These are phyloP conservation scores for Orthosia incerta DNA, from an alignment of 2,888 invertebrate genomes.

Conservation along the genomic window DNA sequence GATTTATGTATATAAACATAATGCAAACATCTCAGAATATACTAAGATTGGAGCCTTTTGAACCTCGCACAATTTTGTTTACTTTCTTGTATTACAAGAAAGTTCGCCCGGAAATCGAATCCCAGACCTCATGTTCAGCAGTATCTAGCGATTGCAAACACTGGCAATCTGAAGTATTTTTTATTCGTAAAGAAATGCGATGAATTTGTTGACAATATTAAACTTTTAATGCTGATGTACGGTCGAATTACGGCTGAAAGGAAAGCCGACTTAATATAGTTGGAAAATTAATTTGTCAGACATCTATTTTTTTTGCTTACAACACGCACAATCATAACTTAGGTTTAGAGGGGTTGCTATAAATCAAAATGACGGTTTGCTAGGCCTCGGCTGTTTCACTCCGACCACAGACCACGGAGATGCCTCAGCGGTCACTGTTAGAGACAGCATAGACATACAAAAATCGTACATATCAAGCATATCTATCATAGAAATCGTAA, in stretches of 20 bases:
- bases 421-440: no score
- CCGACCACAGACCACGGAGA: background rate
- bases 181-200: no score
- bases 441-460: no score
- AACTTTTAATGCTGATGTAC: background rate
- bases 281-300: background rate
- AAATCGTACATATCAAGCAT: no score
- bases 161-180: no score
- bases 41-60: no score
- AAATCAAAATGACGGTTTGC: slow-evolving; percentile 38
- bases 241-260: background rate
- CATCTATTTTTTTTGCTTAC: slow-evolving; percentile 14
- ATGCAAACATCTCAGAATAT: no score
- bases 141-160: background rate
- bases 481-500: no score
- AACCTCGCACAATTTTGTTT: no score
- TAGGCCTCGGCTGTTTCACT: slow-evolving; percentile 14
- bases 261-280: background rate
- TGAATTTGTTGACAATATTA: no score
- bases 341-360: slow-evolving; percentile 43
- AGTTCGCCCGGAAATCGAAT: background rate
- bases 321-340: slow-evolving; percentile 36
- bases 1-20: no score
- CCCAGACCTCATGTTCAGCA: background rate
- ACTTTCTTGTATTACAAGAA: no score